These are phyloP conservation scores for Sclerurus mexicanus DNA, from an alignment of 2,113 vertebrate genomes.

Conservation along the genomic window DNA sequence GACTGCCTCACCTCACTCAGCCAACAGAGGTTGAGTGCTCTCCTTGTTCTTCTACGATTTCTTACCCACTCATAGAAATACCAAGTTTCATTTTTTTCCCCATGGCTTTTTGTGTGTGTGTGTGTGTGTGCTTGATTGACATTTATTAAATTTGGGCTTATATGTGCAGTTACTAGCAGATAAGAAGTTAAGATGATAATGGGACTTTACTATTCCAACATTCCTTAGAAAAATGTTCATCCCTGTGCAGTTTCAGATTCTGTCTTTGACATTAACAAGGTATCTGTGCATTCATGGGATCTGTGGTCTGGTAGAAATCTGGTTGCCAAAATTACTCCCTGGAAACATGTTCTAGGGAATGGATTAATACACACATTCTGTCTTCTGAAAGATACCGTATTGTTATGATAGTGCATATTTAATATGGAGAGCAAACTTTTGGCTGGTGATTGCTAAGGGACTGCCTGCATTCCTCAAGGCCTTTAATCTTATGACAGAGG, in stretches of 20 bases:
- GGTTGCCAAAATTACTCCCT: background rate
- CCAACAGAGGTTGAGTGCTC: background rate
- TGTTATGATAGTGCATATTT: background rate
- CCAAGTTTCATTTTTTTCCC: background rate
- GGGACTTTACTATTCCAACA: background rate
- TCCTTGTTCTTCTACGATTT: background rate
- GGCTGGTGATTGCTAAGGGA: background rate
- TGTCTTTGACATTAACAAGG: background rate
- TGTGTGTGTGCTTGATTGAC: background rate
- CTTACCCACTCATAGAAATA: background rate
- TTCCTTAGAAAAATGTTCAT: background rate
- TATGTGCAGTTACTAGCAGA: background rate
- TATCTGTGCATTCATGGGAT: background rate
- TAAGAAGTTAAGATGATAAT: background rate
- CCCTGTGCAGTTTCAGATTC: background rate
- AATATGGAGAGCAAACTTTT: background rate
- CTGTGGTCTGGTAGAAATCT: background rate
- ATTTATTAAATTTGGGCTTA: background rate
- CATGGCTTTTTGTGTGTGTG: background rate
- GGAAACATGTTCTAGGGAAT: background rate
- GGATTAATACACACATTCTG: background rate
- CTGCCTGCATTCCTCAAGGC: background rate
- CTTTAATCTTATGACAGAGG: background rate
- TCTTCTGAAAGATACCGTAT: background rate
- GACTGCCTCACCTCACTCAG: background rate